Evolutionary conservation across 2,888 invertebrate genomes (phyloP).

Genomic region (Philhelius pedissequus): DNA sequence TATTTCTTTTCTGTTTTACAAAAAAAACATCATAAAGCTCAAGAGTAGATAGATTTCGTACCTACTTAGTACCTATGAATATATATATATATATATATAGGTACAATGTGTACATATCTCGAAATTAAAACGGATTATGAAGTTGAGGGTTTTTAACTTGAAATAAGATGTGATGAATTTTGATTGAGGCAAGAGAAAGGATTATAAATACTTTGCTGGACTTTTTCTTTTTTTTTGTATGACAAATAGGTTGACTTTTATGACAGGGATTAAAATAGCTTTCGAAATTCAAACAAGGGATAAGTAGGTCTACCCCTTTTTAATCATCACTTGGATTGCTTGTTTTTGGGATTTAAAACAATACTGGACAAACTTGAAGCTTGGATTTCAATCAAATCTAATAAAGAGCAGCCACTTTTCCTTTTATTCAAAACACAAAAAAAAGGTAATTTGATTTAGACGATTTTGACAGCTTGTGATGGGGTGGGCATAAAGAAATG

Average conservation of each 20-base stretch:
- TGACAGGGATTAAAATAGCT: constrained; percentile 15
- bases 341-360: neutral
- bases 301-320: neutral
- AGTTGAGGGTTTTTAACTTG: neutral
- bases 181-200: constrained; percentile 10
- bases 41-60: constrained; percentile 25
- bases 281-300: constrained; percentile 9
- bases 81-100: too few species aligned
- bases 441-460: neutral
- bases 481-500: neutral
- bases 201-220: constrained; percentile 3
- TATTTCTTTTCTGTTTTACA: neutral
- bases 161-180: constrained; percentile 1
- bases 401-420: neutral
- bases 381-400: neutral
- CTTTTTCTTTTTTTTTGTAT: neutral
- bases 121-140: constrained; percentile 24
- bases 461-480: neutral
- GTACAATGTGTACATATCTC: too few species aligned
- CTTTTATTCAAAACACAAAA: neutral
- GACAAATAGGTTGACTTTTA: constrained; percentile 22
- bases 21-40: constrained; percentile 45
- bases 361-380: neutral
- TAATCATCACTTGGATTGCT: neutral
- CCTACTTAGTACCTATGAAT: neutral